Evolutionary conservation across 2,797 vertebrate genomes (phyloP).

Genomic region (Iguana delicatissima): DNA sequence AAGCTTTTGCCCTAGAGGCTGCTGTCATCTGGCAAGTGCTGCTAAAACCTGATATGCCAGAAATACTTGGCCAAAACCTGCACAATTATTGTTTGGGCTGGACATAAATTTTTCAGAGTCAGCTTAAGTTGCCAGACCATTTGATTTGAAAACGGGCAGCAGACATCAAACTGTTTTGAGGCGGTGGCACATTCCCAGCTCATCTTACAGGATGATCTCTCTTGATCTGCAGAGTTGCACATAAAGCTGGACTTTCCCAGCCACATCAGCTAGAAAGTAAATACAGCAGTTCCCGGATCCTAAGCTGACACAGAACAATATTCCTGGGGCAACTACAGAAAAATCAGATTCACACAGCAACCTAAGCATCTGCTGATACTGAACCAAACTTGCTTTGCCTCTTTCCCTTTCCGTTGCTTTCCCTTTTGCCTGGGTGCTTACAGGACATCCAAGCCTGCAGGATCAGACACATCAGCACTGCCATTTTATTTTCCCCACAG

Average conservation of each 20-base stretch:
- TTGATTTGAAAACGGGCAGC: conserved; percentile 51
- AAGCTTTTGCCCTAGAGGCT: conserved; percentile 17
- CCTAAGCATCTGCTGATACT: not conserved
- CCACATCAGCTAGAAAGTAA: conserved; percentile 80
- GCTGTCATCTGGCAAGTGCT: not conserved
- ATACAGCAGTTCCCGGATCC: conserved; percentile 69
- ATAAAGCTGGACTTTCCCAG: conserved; percentile 80
- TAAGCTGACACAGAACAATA: conserved; percentile 66
- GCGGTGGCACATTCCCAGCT: not conserved
- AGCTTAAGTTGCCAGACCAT: conserved; percentile 15
- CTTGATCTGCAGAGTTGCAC: conserved; percentile 66
- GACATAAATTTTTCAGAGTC: not conserved
- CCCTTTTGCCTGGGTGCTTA: not conserved
- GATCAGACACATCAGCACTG: not conserved
- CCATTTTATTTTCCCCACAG: not conserved
- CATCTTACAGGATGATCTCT: conserved; percentile 23
- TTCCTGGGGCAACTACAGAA: conserved; percentile 65
- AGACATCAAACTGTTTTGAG: conserved; percentile 37
- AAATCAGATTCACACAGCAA: not conserved
- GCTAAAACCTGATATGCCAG: conserved; percentile 12
- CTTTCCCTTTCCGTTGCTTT: not conserved
- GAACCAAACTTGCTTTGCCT: not conserved
- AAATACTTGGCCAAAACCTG: conserved; percentile 18
- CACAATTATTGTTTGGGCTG: conserved; percentile 24
- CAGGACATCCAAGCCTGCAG: no score